Base-by-base conservation (phyloP, 1,140 invertebrate genomes). In the Samia ricini region DNA sequence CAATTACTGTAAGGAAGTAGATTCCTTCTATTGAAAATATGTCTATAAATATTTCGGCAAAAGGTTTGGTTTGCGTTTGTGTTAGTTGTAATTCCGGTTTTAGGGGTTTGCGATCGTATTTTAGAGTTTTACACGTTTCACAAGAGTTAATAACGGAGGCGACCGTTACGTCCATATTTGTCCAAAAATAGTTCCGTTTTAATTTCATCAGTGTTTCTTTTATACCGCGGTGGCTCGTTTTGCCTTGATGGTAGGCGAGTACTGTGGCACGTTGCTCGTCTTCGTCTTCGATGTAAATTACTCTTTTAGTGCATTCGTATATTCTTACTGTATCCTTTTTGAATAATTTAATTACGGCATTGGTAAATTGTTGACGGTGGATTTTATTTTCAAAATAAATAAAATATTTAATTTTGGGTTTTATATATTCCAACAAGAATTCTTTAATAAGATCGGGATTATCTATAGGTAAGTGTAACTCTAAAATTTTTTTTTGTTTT, bases 161-260 rank as follows among this genome's bases (percentile, higher is more conserved):
- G n/a, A n/a, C n/a, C n/a, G n/a, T n/a, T n/a, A n/a, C n/a, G n/a
- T n/a, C n/a, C n/a, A n/a, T n/a, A n/a, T n/a, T n/a, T n/a, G n/a
- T n/a, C n/a, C n/a, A n/a, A n/a, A n/a, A n/a, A n/a, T n/a, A n/a
- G n/a, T n/a, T n/a, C n/a, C n/a, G n/a, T n/a, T 33, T 63, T 12
- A 79, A 54, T 22, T 61, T 54, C 23, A 18, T 50, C 4, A 69
- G 3, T 0, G 72, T 72, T 70, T 76, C 69, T 12, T 64, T 73
- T n/a, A 77, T 71, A 24, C 72, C 67, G 20, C 74, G 50, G 48
- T 77, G 72, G 22, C 69, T 73, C 19, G 69, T 77, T 63, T 77
- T 80, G 1, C 75, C 71, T 54, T 69, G 59, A 42, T 79, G 77
- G 50, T 74, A 66, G 67, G 76, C 73, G 23, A 51, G n/a, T 15